These are phyloP conservation scores for Prochilodus magdalenae DNA, from an alignment of 2,113 vertebrate genomes.

Conservation along the genomic window DNA sequence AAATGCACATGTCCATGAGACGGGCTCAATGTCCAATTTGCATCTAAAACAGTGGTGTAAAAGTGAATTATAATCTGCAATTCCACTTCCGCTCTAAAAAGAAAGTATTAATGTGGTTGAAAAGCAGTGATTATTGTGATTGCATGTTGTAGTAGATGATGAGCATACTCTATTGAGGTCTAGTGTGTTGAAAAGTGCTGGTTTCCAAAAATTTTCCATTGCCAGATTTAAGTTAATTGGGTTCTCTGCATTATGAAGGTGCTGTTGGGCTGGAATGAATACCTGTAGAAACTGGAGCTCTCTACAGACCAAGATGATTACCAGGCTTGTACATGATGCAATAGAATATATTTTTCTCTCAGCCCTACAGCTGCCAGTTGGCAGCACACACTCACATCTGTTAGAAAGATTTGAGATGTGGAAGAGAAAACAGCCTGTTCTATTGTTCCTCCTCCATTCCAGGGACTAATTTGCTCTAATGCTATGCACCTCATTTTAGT, in stretches of 20 bases:
- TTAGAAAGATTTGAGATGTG: constrained; percentile 23
- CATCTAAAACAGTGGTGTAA: too few relatives aligned
- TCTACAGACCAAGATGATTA: constrained; percentile 19
- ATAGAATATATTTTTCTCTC: constrained; percentile 29
- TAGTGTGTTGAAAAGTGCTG: too few relatives aligned
- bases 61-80: too few relatives aligned
- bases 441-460: constrained; percentile 20
- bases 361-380: constrained; percentile 34
- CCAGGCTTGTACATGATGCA: constrained; percentile 4
- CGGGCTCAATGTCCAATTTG: too few relatives aligned
- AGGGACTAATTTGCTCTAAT: constrained; percentile 32
- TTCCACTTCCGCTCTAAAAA: too few relatives aligned
- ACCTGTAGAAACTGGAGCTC: constrained; percentile 18
- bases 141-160: too few relatives aligned
- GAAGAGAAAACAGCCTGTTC: constrained; percentile 18
- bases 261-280: not conserved
- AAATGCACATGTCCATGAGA: too few relatives aligned
- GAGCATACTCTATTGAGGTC: too few relatives aligned
- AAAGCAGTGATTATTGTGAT: too few relatives aligned
- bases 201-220: not conserved
- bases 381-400: constrained; percentile 29
- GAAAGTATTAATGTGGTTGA: too few relatives aligned
- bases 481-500: constrained; percentile 18
- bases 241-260: not conserved
- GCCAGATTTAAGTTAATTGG: not conserved